Percentiles rank a stretch among this genome's conserved stretches.
Conservation (phyloP, 2,888 invertebrate species). For the Leucoma salicis region DNA sequence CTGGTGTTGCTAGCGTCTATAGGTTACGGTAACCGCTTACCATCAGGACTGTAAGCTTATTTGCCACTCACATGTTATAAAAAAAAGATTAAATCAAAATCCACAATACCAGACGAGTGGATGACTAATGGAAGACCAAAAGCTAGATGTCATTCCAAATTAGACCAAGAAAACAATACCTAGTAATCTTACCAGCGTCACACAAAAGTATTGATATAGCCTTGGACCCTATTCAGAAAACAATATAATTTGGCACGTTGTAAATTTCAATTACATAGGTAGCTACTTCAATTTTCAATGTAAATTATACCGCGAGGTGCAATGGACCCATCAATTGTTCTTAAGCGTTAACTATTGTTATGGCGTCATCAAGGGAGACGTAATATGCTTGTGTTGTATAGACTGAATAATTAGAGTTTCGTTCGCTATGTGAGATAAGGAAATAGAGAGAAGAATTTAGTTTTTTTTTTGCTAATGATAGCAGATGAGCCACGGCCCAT, state of each 20-base stretch:
- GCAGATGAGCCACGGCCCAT: too few relatives aligned
- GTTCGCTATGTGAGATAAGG: slow-evolving; percentile 35
- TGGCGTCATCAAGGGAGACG: slow-evolving; percentile 16
- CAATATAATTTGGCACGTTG: slow-evolving; percentile 46
- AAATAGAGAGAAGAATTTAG: too few relatives aligned
- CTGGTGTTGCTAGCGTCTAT: too few relatives aligned
- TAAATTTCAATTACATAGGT: slow-evolving; percentile 54
- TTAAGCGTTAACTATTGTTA: slow-evolving; percentile 24
- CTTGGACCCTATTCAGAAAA: slow-evolving; percentile 31
- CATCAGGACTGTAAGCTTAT: too few relatives aligned
- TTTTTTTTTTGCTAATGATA: too few relatives aligned
- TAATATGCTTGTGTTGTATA: slow-evolving; percentile 16
- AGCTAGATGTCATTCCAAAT: slow-evolving; percentile 15
- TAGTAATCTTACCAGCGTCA: slow-evolving; percentile 22
- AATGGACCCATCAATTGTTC: slow-evolving; percentile 37
- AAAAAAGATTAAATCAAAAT: too few relatives aligned
- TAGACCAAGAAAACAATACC: slow-evolving; percentile 16
- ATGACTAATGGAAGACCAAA: neutral
- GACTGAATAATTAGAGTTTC: slow-evolving; percentile 8
- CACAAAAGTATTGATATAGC: slow-evolving; percentile 29
- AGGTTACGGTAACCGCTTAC: too few relatives aligned
- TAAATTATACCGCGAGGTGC: slow-evolving; percentile 43
- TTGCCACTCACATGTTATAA: too few relatives aligned
- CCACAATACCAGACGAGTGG: too few relatives aligned
- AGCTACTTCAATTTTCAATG: slow-evolving; percentile 45